phyloP scores from a whole-genome alignment of 1,140 invertebrate species.

The Oedothorax gibbosus region DNA sequence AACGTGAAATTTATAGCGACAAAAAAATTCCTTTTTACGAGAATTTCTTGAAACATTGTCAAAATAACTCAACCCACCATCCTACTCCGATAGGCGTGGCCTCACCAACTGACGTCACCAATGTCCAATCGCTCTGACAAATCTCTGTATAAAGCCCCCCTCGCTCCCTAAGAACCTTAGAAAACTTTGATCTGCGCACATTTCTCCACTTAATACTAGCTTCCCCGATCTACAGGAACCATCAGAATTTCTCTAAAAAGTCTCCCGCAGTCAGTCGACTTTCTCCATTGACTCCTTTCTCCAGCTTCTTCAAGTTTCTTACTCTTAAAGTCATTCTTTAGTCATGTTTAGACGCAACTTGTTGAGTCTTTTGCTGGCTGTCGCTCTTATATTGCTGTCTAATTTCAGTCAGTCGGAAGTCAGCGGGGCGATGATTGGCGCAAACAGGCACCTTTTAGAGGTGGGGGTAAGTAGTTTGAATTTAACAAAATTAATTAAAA shows the following conservation, averaged over 20 bases:
- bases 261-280: neutral
- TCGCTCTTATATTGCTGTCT: neutral
- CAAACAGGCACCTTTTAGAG: slow-evolving; percentile 8
- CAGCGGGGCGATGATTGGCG: neutral
- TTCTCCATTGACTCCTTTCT: neutral
- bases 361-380: slow-evolving; percentile 18
- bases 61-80: too few species aligned
- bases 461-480: neutral
- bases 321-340: too few species aligned
- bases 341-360: neutral
- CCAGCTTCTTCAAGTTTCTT: neutral
- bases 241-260: neutral
- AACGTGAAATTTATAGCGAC: too few species aligned
- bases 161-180: neutral
- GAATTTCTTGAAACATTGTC: too few species aligned
- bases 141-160: slow-evolving; percentile 24
- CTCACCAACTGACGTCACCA: slow-evolving; percentile 5
- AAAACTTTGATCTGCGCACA: slow-evolving; percentile 17
- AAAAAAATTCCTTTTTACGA: too few species aligned
- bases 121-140: slow-evolving; percentile 9
- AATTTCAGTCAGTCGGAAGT: slow-evolving; percentile 17
- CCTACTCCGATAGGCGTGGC: neutral
- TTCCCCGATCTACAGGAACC: neutral
- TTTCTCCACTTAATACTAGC: neutral
- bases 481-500: neutral